Evolutionary conservation across 2,113 vertebrate species (phyloP).

Genomic region (Ceyx cyanopectus): DNA sequence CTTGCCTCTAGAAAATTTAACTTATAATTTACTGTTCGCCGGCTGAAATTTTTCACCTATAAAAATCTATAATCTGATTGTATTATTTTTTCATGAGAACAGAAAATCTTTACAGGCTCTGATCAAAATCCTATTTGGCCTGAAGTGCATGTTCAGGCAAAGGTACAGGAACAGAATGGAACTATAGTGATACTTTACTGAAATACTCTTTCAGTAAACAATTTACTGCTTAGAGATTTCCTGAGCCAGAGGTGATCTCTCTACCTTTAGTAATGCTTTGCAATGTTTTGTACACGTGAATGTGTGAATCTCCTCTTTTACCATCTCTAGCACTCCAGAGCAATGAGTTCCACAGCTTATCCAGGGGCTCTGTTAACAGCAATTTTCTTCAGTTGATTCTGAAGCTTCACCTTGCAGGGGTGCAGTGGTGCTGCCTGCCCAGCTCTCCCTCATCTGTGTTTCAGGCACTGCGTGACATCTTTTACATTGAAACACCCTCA

Average conservation of each 20-base stretch:
- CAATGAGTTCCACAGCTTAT: not conserved
- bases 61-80: conserved; percentile 18
- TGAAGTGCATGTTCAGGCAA: not conserved
- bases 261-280: not conserved
- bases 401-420: not conserved
- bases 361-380: not conserved
- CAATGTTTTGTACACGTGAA: not conserved
- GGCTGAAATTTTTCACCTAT: not conserved
- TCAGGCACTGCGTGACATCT: not conserved
- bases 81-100: conserved; percentile 32
- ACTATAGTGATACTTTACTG: not conserved
- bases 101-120: conserved; percentile 27
- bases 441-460: not conserved
- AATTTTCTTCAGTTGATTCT: not conserved
- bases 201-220: not conserved
- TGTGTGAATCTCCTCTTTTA: not conserved
- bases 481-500: not conserved
- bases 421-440: not conserved
- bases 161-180: not conserved
- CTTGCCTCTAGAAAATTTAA: not conserved
- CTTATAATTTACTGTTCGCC: conserved; percentile 7
- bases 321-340: not conserved
- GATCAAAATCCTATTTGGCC: not conserved
- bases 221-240: not conserved
- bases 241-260: not conserved